Evolutionary conservation across 2,888 invertebrate species (phyloP), one percentile per base, ranked within the genome.

Genomic region (Phengaris alcon): DNA sequence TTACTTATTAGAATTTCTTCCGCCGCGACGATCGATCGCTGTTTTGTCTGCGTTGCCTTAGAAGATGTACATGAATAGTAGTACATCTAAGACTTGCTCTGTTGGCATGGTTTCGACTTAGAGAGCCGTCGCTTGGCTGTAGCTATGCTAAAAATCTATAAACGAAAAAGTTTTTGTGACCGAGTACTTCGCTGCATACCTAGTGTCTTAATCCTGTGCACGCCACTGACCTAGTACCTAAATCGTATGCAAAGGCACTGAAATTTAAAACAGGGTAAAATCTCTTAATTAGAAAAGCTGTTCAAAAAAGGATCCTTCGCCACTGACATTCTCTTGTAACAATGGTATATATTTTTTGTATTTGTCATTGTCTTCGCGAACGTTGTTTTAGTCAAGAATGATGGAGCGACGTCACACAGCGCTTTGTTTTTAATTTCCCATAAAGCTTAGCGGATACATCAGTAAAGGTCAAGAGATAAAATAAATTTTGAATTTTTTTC

Each of bases 371-470:
- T 70, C 44, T 70, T 51, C 15, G 48, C 12, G 3, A 6, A 35
- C 12, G 64, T 12, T 64, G 51, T 51, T 70, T 70, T 51, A 51
- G 70, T 70, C 48, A 22, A 72, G 72, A 72, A 54, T 72, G 54
- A 72, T 72, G 54, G 72, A 72, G 54, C 54, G 72, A 13, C 52
- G 54, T 54, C 51, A 6, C 15, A 35, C 8, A 35, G 22, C 35
- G 54, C 72, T 72, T 72, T 72, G 72, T 72, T 35, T 72, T 54
- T 72, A 54, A 52, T 72, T 52, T 72, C 72, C 72, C 72, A 72
- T 72, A 72, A 52, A 54, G 35, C 72, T 52, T 35, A 22, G 12
- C 54, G 35, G 72, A 72, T 54, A 35, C 70, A 5, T 51, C 51
- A 15, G 9, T 70, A 12, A 72, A 72, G 72, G 72, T 72, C 72